Evolutionary conservation across 2,113 vertebrate genomes (phyloP).

Genomic region (Melanocharis versteri): DNA sequence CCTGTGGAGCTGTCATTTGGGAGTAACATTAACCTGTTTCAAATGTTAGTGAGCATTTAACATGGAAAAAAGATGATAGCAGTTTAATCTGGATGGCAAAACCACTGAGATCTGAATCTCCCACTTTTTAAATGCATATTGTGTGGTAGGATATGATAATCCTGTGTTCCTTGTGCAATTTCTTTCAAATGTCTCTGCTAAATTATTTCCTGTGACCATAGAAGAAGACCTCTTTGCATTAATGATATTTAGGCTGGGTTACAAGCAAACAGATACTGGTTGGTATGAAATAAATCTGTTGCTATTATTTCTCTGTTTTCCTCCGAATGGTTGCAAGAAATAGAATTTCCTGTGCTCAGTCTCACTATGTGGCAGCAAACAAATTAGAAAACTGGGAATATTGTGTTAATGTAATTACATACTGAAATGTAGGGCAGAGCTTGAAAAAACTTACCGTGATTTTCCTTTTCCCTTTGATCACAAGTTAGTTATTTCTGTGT

Average conservation of each 20-base stretch:
- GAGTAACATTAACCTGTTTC: background rate
- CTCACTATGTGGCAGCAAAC: background rate
- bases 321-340: background rate
- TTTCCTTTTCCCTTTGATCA: background rate
- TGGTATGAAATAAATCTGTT: background rate
- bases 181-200: background rate
- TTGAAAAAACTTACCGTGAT: background rate
- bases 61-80: background rate
- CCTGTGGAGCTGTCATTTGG: background rate
- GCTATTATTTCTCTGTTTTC: background rate
- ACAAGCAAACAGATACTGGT: background rate
- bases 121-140: background rate
- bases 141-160: background rate
- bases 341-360: background rate
- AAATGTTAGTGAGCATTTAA: background rate
- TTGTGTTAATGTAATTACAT: background rate
- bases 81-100: background rate
- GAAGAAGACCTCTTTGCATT: background rate
- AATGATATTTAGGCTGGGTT: background rate
- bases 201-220: background rate
- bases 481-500: background rate
- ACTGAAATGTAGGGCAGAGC: background rate
- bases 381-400: constrained; percentile 9
- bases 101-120: background rate
- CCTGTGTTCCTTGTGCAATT: background rate